Evolutionary conservation across 2,888 invertebrate species (phyloP), one percentile per base, ranked within the genome.

Genomic region (Pristionchus entomophagus): DNA sequence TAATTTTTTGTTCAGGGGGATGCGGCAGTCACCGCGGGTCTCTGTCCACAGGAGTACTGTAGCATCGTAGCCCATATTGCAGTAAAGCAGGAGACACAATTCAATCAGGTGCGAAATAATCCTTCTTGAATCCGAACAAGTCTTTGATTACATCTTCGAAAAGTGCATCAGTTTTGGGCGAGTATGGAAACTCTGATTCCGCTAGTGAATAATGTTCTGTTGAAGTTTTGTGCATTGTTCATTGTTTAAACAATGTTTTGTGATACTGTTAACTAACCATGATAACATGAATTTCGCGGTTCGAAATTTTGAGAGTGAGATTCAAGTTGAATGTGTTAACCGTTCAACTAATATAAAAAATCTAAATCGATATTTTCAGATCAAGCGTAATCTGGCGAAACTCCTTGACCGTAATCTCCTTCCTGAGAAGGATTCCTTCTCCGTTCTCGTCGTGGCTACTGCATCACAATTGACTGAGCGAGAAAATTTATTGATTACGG

Each of bases 341-440:
- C n/a, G n/a, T n/a, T n/a, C n/a, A n/a, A n/a, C n/a, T n/a, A 56
- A 32, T 62, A 22, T 69, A 22, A 69, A 69, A 38, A 69, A 69
- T 69, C n/a, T n/a, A n/a, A n/a, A n/a, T n/a, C n/a, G n/a, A n/a
- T n/a, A n/a, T n/a, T 86, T 86, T 10, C 59, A 88, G 87, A 53
- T 81, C 12, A 88, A 88, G 77, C 62, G 85, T 6, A 77, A 86
- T n/a, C 73, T 89, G 22, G 65, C 89, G 22, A 86, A 86, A 41
- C 56, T 89, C 12, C 86, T 89, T 17, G 87, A 78, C 8, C 84
- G 88, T 29, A 88, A 81, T 12, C 73, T 90, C 8, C 77, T 90
- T 29, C 69, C 59, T 1, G 87, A 88, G 19, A 56, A 65, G 22
- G 56, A 35, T 0, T 77, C 88, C 12, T 89, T 90, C 51, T 89